Percentiles rank a stretch among this genome's conserved stretches.
These are phyloP conservation scores for Alectura lathami DNA, from an alignment of 2,113 vertebrate genomes.

Conservation along the genomic window DNA sequence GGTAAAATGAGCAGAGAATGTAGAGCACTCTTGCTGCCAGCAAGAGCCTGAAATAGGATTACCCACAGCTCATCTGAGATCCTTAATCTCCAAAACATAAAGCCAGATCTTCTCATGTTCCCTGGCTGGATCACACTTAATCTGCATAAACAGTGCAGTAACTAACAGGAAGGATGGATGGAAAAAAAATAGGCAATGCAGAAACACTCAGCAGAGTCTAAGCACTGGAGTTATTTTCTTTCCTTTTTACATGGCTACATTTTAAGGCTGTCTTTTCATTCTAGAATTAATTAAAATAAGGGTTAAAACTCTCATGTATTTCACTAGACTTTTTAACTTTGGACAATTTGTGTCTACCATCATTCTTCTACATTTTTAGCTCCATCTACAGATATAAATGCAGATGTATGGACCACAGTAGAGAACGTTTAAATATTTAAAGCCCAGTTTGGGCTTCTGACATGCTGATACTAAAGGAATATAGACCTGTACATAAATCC, in stretches of 20 bases:
- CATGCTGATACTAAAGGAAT: not conserved
- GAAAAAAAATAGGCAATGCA: conserved; percentile 9
- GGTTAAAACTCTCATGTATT: not conserved
- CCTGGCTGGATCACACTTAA: not conserved
- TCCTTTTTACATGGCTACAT: not conserved
- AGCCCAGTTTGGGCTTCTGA: not conserved
- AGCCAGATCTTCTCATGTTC: conserved; percentile 4
- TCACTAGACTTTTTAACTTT: not conserved
- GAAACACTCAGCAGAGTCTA: not conserved
- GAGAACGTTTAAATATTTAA: not conserved
- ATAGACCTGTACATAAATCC: not conserved
- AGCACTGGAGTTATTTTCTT: not conserved
- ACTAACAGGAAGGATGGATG: conserved; percentile 39
- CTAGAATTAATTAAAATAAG: not conserved
- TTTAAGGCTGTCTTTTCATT: not conserved
- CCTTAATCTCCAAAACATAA: conserved; percentile 25
- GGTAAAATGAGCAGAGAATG: not conserved
- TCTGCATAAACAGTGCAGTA: conserved; percentile 52
- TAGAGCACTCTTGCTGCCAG: not conserved
- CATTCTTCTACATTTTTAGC: not conserved
- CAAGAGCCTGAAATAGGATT: conserved; percentile 5
- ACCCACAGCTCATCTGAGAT: conserved; percentile 2
- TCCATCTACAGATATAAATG: not conserved
- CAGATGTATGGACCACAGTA: not conserved
- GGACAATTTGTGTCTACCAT: not conserved